These are phyloP conservation scores for Ailurus styani DNA, from an alignment of 2,113 vertebrate genomes.

Conservation along the genomic window DNA sequence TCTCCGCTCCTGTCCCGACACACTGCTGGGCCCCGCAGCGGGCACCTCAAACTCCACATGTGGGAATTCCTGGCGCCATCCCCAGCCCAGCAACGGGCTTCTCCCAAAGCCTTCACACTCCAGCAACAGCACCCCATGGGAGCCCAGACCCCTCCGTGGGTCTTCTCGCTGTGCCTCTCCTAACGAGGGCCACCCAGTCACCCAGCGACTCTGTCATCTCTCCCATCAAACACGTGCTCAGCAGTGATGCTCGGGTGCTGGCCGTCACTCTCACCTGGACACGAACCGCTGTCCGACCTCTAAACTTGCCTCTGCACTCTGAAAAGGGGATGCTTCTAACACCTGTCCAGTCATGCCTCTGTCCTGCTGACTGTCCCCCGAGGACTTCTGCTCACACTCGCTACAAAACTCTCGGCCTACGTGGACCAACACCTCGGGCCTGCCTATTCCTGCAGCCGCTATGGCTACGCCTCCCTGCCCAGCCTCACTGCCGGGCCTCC, in stretches of 20 bases:
- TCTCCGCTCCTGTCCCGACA: accelerated
- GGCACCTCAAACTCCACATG: not conserved
- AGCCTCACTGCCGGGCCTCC: not conserved
- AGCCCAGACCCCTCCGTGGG: not conserved
- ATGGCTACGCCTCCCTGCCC: not conserved
- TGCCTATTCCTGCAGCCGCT: accelerated
- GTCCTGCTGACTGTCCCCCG: not conserved
- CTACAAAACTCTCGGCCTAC: accelerated
- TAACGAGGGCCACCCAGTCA: not conserved
- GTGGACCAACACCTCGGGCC: not conserved
- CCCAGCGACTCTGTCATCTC: not conserved
- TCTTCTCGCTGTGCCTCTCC: not conserved
- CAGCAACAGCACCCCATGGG: accelerated
- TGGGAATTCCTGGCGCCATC: not conserved
- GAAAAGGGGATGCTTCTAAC: not conserved
- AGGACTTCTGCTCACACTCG: not conserved
- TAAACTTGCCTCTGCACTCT: not conserved
- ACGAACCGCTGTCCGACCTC: not conserved
- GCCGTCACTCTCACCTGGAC: accelerated
- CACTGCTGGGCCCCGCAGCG: too few species aligned
- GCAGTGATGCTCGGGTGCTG: accelerated
- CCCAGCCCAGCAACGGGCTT: not conserved
- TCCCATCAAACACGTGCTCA: accelerated
- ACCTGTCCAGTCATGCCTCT: not conserved
- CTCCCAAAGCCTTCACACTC: not conserved